Base-by-base conservation (phyloP, 2,797 vertebrate genomes). In the Notolepis coatsorum region DNA sequence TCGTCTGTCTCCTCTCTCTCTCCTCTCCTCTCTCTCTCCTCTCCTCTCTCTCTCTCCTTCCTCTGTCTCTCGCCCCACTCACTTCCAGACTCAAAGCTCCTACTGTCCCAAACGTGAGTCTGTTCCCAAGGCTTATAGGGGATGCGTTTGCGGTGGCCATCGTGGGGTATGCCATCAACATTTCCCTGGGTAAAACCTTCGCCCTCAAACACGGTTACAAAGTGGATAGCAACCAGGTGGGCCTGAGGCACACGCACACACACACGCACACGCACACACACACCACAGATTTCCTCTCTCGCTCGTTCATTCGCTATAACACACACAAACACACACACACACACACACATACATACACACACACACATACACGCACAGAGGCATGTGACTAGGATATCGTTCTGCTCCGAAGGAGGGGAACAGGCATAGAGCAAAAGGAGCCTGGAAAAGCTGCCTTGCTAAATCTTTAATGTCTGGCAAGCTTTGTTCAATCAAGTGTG, bases 121-220 rank as follows among this genome's bases (percentile, higher is more conserved):
- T 95, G 38, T 96, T 97, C 31, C 60, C 82, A 4, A 17, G 77
- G 5, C 65, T 97, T 12, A 64, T 84, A 0, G 95, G 95, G 8
- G 95, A 96, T 0, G 95, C 96, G 21, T 96, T 99, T 5, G 92
- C 96, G 37, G 82, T 98, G 0, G 96, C 96, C 0, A 92, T 99
- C 23, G 96, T 99, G 13, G 93, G 94, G 48, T 98, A 95, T 0
- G 96, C 95, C 85, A 95, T 98, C 54, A 95, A 85, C 77, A 96
- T 98, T 82, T 99, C 97, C 0, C 76, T 99, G 61, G 95, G 95
- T 50, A 98, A 98, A 88, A 99, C 95, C 24, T 98, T 99, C 68
- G 95, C 92, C 38, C 88, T 96, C 52, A 96, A 95, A 83, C 91
- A 98, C 0, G 95, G 96, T 67, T 98, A 99, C 90, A 95, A 94